phyloP scores from a whole-genome alignment of 2,888 invertebrate species.

The Leptarthrus brevirostris region DNA sequence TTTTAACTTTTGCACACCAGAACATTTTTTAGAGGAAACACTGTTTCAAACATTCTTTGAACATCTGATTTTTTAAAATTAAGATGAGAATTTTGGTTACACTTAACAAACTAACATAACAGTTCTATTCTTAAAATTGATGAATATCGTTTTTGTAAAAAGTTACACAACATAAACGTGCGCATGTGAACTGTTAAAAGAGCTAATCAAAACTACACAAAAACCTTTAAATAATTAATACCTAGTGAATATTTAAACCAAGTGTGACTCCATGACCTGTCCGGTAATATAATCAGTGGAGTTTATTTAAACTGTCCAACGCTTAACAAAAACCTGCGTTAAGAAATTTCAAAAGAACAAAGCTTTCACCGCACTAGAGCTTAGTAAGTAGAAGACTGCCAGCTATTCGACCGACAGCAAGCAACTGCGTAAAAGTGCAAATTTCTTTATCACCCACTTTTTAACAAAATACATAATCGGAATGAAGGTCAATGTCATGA shows the following conservation, averaged over 20 bases:
- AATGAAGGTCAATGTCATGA: background rate
- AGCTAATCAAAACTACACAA: background rate
- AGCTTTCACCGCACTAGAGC: conserved; percentile 17
- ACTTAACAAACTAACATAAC: too few relatives aligned
- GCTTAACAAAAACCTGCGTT: background rate
- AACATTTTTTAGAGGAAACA: too few relatives aligned
- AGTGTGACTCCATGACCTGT: conserved; percentile 6
- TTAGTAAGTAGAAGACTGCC: background rate
- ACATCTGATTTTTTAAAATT: too few relatives aligned
- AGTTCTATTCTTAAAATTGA: too few relatives aligned
- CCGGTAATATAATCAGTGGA: conserved; percentile 10
- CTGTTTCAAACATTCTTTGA: too few relatives aligned
- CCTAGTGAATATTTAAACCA: conserved; percentile 19
- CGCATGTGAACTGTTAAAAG: too few relatives aligned
- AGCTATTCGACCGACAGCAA: conserved; percentile 6
- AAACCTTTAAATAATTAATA: background rate
- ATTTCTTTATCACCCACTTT: conserved; percentile 16
- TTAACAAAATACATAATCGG: conserved; percentile 18
- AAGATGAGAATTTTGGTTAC: too few relatives aligned
- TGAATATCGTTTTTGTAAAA: too few relatives aligned
- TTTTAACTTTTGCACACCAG: too few relatives aligned
- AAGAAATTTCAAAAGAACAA: background rate
- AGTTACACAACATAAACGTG: too few relatives aligned
- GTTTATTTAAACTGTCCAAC: background rate
- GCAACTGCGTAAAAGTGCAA: conserved; percentile 26